Evolutionary conservation across 2,888 invertebrate species (phyloP), one percentile per base, ranked within the genome.

Genomic region (Callyntrura sp.): DNA sequence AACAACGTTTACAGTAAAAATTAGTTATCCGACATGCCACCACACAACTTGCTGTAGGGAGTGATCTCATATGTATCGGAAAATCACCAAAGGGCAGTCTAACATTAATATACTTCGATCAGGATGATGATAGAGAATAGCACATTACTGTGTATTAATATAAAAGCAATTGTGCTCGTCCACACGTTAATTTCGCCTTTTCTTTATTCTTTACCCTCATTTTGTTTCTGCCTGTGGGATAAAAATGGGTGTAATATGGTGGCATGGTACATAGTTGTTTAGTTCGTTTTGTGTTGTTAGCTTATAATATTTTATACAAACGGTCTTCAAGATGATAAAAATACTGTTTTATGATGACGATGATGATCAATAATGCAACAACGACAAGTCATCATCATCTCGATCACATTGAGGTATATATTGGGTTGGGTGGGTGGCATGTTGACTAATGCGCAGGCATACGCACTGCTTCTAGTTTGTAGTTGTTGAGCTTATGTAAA

Each of bases 31-130:
- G n/a, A n/a, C n/a, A n/a, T n/a, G n/a, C n/a, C n/a, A n/a, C n/a
- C n/a, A n/a, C n/a, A n/a, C n/a, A n/a, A n/a, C n/a, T n/a, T n/a
- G n/a, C n/a, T n/a, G n/a, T n/a, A n/a, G n/a, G n/a, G n/a, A n/a
- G n/a, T n/a, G n/a, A n/a, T n/a, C n/a, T n/a, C n/a, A n/a, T n/a
- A n/a, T n/a, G n/a, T 51, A 78, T 78, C 78, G 55, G 51, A 55
- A 78, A 78, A 79, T 57, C 79, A n/a, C n/a, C n/a, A 79, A 79
- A 79, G 79, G 57, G 55, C 55, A 79, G 25, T 79, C 79, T 79
- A 57, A 55, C 57, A 57, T 79, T 57, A 1, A 14, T n/a, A 55
- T 35, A 17, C 79, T 57, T 12, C 55, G 25, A 51, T 51, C 25
- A 55, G 1, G 4, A 73, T 11, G 25, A 25, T 25, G 28, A 9